Evolutionary conservation across 2,113 vertebrate species (phyloP), one percentile per base, ranked within the genome.

Genomic region (Eulacestoma nigropectus): DNA sequence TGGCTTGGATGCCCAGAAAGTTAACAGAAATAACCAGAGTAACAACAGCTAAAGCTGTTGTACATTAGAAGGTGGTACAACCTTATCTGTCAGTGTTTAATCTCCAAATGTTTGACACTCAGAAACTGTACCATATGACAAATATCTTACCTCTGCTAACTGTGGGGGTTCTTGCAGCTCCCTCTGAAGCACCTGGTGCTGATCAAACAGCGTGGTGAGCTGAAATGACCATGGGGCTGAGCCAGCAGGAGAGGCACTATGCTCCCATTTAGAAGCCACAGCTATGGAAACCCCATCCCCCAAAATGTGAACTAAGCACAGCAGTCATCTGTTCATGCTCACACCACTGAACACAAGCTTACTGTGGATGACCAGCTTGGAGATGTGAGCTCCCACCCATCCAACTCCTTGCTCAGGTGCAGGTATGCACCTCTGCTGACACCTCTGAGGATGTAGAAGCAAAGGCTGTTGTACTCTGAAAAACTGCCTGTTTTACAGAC

Each of bases 321-420:
- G 70, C 62, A 93, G 32, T 33, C 33, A 39, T 30, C 39, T 64
- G 21, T 33, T 79, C 62, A 47, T 76, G 39, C 56, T 76, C 47
- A 63, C 30, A 21, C 4, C 10, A 5, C 26, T 37, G 46, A 83
- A 60, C 49, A 84, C 33, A 50, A 41, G 12, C 15, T 29, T 37
- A 17, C 33, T 52, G 44, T 60, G 69, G 27, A 27, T 72, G 62
- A 47, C 15, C 26, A 62, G 44, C 35, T 29, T 62, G 41, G 53
- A 85, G n/a, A 69, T 0, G 0, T 33, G 56, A 70, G 33, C 41
- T 89, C 11, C 16, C 35, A 60, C n/a, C 12, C 1, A 0, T 10
- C 50, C 85, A 47, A 4, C 29, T 89, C 37, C 16, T 47, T 77
- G 32, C 22, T 56, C 32, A 73, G n/a, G n/a, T 2, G 11, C 57